Conservation (phyloP, 2,888 invertebrate genomes). For the Aporophyla lueneburgensis region DNA sequence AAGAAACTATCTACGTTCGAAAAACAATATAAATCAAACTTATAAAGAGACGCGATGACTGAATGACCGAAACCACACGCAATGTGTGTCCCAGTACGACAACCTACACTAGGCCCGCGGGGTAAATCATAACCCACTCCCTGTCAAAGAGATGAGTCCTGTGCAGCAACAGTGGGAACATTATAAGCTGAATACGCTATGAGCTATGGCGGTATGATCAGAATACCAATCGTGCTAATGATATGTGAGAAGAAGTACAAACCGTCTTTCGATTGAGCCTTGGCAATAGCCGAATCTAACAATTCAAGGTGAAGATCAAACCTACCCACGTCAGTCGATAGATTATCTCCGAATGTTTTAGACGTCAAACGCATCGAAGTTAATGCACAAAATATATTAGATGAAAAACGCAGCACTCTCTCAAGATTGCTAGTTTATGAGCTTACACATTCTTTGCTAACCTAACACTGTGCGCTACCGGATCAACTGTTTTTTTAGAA, state of each 20-base stretch:
- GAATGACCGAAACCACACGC: background rate
- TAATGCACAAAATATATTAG: constrained; percentile 40
- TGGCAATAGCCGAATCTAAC: constrained; percentile 9
- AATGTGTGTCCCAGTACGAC: too few relatives aligned
- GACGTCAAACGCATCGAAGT: constrained; percentile 36
- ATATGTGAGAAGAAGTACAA: background rate
- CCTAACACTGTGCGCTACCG: background rate
- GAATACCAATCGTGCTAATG: background rate
- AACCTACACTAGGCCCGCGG: too few relatives aligned
- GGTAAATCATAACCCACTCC: too few relatives aligned
- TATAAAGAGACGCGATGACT: background rate
- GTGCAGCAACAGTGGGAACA: too few relatives aligned
- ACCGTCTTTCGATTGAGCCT: background rate
- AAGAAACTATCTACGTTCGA: too few relatives aligned
- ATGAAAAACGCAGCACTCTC: constrained; percentile 31
- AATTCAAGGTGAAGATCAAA: constrained; percentile 26
- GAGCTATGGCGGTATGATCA: background rate
- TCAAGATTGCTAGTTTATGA: constrained; percentile 23
- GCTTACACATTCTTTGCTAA: constrained; percentile 6
- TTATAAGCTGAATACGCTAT: too few relatives aligned
- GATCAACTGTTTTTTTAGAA: background rate
- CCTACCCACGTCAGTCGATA: background rate
- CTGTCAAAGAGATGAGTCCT: too few relatives aligned
- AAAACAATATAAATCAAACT: background rate
- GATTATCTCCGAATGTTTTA: constrained; percentile 21